Conservation (phyloP, 1,140 invertebrate genomes). For the Armadillidium nasatum region DNA sequence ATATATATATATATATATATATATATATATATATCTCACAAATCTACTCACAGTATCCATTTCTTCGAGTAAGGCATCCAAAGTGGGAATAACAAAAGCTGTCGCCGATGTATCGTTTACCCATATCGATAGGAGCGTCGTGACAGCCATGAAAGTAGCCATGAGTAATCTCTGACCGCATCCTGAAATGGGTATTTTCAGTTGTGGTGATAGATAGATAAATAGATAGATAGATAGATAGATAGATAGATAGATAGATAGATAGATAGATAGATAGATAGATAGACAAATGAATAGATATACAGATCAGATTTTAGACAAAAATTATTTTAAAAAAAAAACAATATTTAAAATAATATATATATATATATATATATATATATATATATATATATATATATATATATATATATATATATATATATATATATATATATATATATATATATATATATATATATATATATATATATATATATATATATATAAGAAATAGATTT, state of each 20-base stretch:
- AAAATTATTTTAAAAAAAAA: no score
- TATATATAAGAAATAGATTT: neutral
- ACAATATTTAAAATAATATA: no score
- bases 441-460: neutral
- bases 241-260: neutral
- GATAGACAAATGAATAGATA: no score
- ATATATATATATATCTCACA: neutral
- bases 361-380: no score
- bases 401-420: no score
- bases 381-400: no score
- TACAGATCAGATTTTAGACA: no score
- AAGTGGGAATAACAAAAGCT: neutral
- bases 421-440: neutral
- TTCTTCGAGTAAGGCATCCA: neutral
- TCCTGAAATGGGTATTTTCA: neutral
- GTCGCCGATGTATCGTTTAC: neutral
- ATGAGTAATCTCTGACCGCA: neutral
- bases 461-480: neutral
- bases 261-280: no score
- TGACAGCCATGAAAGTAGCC: neutral
- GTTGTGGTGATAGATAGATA: neutral
- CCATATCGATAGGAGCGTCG: neutral
- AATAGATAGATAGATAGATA: neutral
- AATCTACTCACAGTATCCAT: neutral
- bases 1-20: conserved; percentile 14